Conservation (phyloP, 2,113 vertebrate genomes). For the Corythoichthys intestinalis region DNA sequence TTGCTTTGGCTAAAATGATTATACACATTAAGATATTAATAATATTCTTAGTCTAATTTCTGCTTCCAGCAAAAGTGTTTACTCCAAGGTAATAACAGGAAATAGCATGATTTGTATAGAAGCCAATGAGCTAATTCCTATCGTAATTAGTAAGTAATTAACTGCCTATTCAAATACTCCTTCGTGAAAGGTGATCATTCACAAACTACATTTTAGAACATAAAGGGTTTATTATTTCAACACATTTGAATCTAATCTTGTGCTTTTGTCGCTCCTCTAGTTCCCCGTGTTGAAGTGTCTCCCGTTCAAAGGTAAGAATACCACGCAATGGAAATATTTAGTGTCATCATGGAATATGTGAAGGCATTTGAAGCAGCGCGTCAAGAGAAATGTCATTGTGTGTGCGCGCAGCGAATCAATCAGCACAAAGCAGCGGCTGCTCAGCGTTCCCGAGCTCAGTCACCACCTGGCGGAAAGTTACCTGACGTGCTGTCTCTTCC, state of each 20-base stretch:
- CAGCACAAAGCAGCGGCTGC: constrained; percentile 81
- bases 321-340: background rate
- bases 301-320: constrained; percentile 59
- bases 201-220: no score
- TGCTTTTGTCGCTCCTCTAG: constrained; percentile 35
- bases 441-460: constrained; percentile 91
- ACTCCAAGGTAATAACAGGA: no score
- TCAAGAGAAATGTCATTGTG: background rate
- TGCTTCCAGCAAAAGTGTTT: no score
- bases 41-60: no score
- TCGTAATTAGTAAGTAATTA: no score
- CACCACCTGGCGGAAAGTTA: constrained; percentile 95
- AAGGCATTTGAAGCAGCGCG: background rate
- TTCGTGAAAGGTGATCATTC: no score
- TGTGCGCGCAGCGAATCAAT: constrained; percentile 75
- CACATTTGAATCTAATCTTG: background rate
- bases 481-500: constrained; percentile 87
- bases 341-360: constrained; percentile 7
- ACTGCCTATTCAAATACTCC: no score
- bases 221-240: background rate
- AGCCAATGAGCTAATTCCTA: no score
- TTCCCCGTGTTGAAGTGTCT: constrained; percentile 46
- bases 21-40: no score
- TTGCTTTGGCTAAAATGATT: no score
- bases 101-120: no score